Percentiles rank a stretch among this genome's conserved stretches.
Conservation (phyloP, 2,797 vertebrate genomes). For the Anas bahamensis region DNA sequence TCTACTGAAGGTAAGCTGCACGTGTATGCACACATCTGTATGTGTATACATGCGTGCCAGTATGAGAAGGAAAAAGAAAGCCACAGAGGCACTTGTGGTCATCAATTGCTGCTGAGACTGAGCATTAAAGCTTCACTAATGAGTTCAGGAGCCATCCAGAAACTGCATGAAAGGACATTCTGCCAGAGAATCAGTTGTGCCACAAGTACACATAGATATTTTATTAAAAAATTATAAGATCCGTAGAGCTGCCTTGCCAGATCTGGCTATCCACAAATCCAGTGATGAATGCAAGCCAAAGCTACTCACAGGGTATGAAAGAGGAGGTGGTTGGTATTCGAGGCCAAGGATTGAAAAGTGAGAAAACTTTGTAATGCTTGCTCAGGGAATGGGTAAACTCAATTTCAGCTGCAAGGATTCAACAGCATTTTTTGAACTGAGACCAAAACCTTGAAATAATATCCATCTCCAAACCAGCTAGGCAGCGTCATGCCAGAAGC, state of each 20-base stretch:
- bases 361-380: not conserved
- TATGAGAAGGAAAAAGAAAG: not conserved
- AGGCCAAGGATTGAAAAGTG: not conserved
- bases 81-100: accelerated
- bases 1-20: not conserved
- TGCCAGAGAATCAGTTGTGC: not conserved
- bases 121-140: not conserved
- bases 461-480: not conserved
- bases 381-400: not conserved
- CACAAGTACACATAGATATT: not conserved
- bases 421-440: not conserved
- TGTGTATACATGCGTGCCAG: accelerated
- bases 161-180: not conserved
- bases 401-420: not conserved
- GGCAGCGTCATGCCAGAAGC: not conserved
- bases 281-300: not conserved
- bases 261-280: not conserved
- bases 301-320: not conserved
- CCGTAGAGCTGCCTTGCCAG: not conserved
- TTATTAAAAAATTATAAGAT: not conserved
- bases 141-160: not conserved
- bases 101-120: not conserved
- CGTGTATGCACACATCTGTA: too few relatives aligned
- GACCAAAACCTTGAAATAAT: not conserved
- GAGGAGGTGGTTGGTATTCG: not conserved